phyloP scores from a whole-genome alignment of 2,888 invertebrate species.

The Drosophila hamatofila region DNA sequence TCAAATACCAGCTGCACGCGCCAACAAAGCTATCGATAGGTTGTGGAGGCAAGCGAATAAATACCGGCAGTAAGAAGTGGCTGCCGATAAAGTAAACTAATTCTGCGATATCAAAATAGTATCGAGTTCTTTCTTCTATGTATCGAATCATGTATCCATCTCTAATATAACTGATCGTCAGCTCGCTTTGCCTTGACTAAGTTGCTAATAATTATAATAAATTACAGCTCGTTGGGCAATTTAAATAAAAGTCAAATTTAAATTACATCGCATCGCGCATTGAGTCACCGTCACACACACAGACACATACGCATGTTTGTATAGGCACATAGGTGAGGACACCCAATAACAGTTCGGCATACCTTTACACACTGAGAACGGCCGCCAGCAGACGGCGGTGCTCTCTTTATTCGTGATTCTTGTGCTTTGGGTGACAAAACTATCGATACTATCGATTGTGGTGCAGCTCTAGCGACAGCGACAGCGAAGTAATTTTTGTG shows the following conservation, averaged over 20 bases:
- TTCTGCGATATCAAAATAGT: not conserved
- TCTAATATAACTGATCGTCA: slow-evolving; percentile 32
- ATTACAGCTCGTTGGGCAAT: not conserved
- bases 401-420: slow-evolving; percentile 40
- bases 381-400: slow-evolving; percentile 43
- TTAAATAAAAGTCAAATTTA: slow-evolving; percentile 8
- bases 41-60: slow-evolving; percentile 12
- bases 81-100: not conserved
- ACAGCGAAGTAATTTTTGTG: slow-evolving; percentile 57
- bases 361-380: slow-evolving; percentile 1
- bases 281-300: slow-evolving; percentile 24
- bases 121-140: slow-evolving; percentile 15
- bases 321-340: not conserved
- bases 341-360: slow-evolving; percentile 3
- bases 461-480: slow-evolving; percentile 40
- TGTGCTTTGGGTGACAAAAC: slow-evolving; percentile 28
- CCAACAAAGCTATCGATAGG: slow-evolving; percentile 1
- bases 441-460: slow-evolving; percentile 50
- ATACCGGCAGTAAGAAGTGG: not conserved
- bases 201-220: not conserved
- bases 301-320: slow-evolving; percentile 2
- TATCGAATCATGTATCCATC: slow-evolving; percentile 26
- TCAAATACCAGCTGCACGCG: slow-evolving; percentile 21
- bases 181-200: slow-evolving; percentile 20
- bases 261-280: slow-evolving; percentile 30